A percentile compares a stretch with the other conserved stretches of the same genome.
Conservation (phyloP, 2,113 vertebrate species). For the Rhinopomastus cyanomelas region DNA sequence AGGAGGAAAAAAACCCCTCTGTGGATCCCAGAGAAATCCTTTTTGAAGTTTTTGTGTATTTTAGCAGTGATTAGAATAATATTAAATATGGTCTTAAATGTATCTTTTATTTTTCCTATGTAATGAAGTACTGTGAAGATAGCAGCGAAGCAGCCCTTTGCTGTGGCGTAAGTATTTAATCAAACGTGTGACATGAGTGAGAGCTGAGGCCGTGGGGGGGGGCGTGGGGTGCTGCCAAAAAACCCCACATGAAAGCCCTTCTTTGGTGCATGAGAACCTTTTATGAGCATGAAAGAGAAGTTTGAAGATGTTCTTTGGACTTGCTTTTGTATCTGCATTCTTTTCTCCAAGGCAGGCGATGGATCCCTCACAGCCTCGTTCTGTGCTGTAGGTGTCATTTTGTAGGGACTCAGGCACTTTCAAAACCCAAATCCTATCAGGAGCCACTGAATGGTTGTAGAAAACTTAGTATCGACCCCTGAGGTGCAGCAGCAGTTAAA, state of each 20-base stretch:
- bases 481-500: not conserved
- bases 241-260: not conserved
- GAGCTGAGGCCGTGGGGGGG: conserved; percentile 59
- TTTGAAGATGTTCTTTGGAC: conserved; percentile 63
- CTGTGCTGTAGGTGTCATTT: conserved; percentile 16
- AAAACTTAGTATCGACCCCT: not conserved
- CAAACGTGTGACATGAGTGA: conserved; percentile 30
- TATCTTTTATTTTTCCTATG: conserved; percentile 64
- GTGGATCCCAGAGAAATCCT: conserved; percentile 67
- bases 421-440: not conserved
- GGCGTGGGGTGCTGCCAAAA: conserved; percentile 48
- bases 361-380: not conserved
- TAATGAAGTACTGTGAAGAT: conserved; percentile 75
- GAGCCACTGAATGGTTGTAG: not conserved
- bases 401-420: not conserved
- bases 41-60: conserved; percentile 65
- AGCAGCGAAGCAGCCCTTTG: conserved; percentile 70
- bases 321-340: conserved; percentile 51
- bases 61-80: conserved; percentile 66
- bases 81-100: conserved; percentile 63
- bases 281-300: conserved; percentile 60
- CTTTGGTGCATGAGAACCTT: conserved; percentile 70
- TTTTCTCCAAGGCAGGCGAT: conserved; percentile 32
- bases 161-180: conserved; percentile 67
- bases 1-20: not conserved